Percentiles rank a stretch among this genome's conserved stretches.
phyloP scores from a whole-genome alignment of 2,888 invertebrate species.

The Prenolepis imparis region DNA sequence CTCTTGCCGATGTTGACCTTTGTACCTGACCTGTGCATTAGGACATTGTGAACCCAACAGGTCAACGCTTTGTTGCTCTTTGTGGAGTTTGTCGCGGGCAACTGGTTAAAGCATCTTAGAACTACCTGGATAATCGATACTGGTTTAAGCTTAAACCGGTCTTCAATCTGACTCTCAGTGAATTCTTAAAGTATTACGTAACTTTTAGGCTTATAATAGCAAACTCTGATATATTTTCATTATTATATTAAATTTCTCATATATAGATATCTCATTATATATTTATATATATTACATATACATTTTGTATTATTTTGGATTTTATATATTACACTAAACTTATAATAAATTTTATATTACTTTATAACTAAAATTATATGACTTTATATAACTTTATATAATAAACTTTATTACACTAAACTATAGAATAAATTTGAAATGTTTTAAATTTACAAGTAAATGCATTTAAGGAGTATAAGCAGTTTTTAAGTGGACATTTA shows the following conservation, averaged over 20 bases:
- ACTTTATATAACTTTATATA: background rate
- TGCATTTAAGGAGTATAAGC: background rate
- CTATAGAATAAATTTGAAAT: background rate
- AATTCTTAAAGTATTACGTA: slow-evolving; percentile 15
- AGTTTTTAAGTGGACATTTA: background rate
- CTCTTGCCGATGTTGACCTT: slow-evolving; percentile 52
- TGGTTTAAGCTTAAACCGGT: background rate
- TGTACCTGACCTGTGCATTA: slow-evolving; percentile 40
- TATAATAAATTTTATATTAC: background rate
- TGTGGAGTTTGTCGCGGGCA: slow-evolving; percentile 41
- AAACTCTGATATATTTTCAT: background rate
- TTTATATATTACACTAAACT: background rate
- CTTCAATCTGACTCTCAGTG: background rate
- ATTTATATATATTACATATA: background rate
- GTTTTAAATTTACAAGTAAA: slow-evolving; percentile 24
- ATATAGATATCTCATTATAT: too few species aligned
- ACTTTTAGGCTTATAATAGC: slow-evolving; percentile 3
- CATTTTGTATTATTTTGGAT: background rate
- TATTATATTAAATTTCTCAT: background rate
- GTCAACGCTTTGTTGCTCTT: slow-evolving; percentile 53
- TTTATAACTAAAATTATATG: background rate
- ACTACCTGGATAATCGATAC: background rate
- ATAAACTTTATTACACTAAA: background rate
- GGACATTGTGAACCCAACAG: slow-evolving; percentile 33
- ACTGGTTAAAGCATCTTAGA: slow-evolving; percentile 54